Percentiles rank a stretch among this genome's conserved stretches.
These are phyloP conservation scores for Dryobotodes eremita DNA, from an alignment of 2,888 invertebrate species.

Conservation along the genomic window DNA sequence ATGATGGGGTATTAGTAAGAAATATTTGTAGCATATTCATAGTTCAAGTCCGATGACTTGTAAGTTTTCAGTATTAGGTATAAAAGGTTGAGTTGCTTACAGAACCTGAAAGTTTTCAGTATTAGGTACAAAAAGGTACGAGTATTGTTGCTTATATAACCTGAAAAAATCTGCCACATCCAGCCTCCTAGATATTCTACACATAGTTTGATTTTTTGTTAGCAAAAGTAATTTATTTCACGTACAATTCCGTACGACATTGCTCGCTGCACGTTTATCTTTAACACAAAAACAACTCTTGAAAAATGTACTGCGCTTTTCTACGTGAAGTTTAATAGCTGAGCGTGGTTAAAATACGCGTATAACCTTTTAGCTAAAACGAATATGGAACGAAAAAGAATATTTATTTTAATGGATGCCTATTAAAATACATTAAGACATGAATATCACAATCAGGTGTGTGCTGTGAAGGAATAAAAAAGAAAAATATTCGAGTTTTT, in stretches of 20 bases:
- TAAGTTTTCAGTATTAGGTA: neutral
- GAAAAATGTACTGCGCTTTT: constrained; percentile 67
- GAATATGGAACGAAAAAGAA: constrained; percentile 28
- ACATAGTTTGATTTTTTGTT: constrained; percentile 53
- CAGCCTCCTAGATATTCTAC: constrained; percentile 28
- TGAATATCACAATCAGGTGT: constrained; percentile 36
- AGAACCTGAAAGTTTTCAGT: constrained; percentile 12
- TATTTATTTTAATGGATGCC: constrained; percentile 35
- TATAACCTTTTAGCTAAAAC: constrained; percentile 27
- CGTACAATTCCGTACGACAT: constrained; percentile 62
- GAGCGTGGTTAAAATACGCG: constrained; percentile 42
- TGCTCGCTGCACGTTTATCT: constrained; percentile 65
- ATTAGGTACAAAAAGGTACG: neutral
- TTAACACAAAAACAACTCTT: constrained; percentile 63
- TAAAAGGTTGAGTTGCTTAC: neutral
- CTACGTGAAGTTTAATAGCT: constrained; percentile 64
- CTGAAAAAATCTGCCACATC: constrained; percentile 19
- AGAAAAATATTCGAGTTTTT: constrained; percentile 5
- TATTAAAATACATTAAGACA: constrained; percentile 44
- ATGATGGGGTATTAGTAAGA: constrained; percentile 23
- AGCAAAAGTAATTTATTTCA: constrained; percentile 60
- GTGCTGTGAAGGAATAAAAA: constrained; percentile 28
- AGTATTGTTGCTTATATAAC: neutral
- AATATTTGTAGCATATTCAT: constrained; percentile 15
- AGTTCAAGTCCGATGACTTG: constrained; percentile 29